Conservation (phyloP, 1,140 invertebrate genomes). For the Drosophila insularis region DNA sequence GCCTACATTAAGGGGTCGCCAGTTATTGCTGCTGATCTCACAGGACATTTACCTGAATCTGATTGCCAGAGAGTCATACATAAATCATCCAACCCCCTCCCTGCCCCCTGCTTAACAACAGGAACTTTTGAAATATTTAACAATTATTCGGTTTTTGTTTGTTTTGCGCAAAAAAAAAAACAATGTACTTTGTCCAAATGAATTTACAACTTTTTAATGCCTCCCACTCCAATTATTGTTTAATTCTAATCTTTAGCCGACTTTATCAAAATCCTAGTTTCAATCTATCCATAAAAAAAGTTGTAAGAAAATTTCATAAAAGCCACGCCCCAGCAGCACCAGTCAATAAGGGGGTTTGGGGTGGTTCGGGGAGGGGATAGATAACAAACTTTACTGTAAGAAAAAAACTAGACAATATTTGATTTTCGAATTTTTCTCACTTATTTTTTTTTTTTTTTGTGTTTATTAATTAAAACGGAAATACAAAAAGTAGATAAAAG, state of each 20-base stretch:
- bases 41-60: constrained; percentile 73
- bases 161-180: not conserved
- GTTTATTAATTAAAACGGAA: constrained; percentile 5
- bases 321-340: not conserved
- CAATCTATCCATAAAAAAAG: not conserved
- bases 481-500: constrained; percentile 4
- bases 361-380: not conserved
- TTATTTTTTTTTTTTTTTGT: not conserved
- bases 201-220: not conserved
- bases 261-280: constrained; percentile 8
- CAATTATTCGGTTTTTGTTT: not conserved
- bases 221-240: not conserved
- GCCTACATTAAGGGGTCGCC: constrained; percentile 49
- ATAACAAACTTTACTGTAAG: constrained; percentile 1
- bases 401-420: constrained; percentile 8
- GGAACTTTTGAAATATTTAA: constrained; percentile 34
- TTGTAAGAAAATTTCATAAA: constrained; percentile 9
- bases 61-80: not conserved
- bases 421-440: not conserved
- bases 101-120: constrained; percentile 22
- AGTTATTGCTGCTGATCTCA: constrained; percentile 61
- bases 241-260: not conserved
- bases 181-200: not conserved
- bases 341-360: not conserved
- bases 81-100: constrained; percentile 5